Conservation (phyloP, 1,140 invertebrate genomes). For the Mylabris phalerata region DNA sequence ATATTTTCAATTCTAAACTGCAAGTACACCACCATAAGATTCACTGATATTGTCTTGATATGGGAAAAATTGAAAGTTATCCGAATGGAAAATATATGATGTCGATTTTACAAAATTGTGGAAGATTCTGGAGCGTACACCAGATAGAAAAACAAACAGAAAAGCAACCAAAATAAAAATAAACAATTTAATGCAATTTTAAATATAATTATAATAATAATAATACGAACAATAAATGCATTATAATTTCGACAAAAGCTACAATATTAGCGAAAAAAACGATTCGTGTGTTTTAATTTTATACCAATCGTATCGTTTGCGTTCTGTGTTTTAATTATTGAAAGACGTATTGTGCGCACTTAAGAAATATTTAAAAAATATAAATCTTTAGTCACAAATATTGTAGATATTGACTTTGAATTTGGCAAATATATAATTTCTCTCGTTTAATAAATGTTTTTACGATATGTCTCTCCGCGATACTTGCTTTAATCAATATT, state of each 20-base stretch:
- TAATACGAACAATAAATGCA: no score
- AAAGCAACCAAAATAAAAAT: no score
- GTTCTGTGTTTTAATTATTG: neutral
- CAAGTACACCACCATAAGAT: no score
- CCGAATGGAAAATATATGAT: slow-evolving; percentile 23
- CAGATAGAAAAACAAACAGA: no score
- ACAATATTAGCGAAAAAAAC: no score
- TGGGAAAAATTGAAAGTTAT: neutral
- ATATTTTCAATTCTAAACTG: no score
- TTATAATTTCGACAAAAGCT: no score
- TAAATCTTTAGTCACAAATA: slow-evolving; percentile 27
- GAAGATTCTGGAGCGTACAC: neutral
- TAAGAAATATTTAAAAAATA: slow-evolving; percentile 35
- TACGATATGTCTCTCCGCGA: slow-evolving; percentile 21
- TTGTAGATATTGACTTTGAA: slow-evolving; percentile 43
- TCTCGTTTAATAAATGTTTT: slow-evolving; percentile 11
- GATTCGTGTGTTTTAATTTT: no score
- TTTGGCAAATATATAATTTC: slow-evolving; percentile 37
- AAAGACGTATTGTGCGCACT: slow-evolving; percentile 29
- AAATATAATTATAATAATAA: no score
- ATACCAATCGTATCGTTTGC: no score
- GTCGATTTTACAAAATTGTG: slow-evolving; percentile 21
- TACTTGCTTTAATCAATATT: neutral
- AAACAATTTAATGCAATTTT: no score
- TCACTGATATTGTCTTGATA: no score